Percentiles rank a stretch among this genome's conserved stretches.
Evolutionary conservation across 1,140 invertebrate genomes (phyloP).

Genomic region (Asbolus verrucosus): DNA sequence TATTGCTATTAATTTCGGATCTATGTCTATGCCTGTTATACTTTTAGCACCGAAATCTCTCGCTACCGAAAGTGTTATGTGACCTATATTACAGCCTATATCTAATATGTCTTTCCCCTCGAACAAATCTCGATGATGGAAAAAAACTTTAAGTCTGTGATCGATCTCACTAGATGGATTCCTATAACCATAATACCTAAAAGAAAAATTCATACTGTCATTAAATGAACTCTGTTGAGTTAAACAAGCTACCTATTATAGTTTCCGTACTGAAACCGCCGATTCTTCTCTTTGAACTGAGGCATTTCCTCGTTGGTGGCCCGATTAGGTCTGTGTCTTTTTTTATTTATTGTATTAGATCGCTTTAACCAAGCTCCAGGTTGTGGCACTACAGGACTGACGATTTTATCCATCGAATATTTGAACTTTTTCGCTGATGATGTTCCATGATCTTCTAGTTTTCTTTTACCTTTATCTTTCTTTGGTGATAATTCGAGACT

Average conservation of each 20-base stretch:
- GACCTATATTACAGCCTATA: slow-evolving; percentile 97
- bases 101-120: slow-evolving; percentile 92
- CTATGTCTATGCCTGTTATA: slow-evolving; percentile 96
- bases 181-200: slow-evolving; percentile 93
- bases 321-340: slow-evolving; percentile 58
- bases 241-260: slow-evolving; percentile 82
- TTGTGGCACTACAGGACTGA: slow-evolving; percentile 91
- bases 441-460: slow-evolving; percentile 55
- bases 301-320: slow-evolving; percentile 67
- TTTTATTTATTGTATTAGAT: slow-evolving; percentile 61
- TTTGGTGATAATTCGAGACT: slow-evolving; percentile 52
- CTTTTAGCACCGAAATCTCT: slow-evolving; percentile 85
- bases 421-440: slow-evolving; percentile 69
- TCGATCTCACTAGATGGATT: slow-evolving; percentile 86
- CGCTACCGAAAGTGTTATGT: slow-evolving; percentile 90
- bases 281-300: slow-evolving; percentile 80
- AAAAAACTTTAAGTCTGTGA: slow-evolving; percentile 83
- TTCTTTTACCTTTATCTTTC: slow-evolving; percentile 53
- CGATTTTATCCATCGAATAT: slow-evolving; percentile 86
- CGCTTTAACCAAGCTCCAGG: slow-evolving; percentile 80
- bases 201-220: slow-evolving; percentile 55
- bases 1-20: slow-evolving; percentile 85
- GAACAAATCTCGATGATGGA: slow-evolving; percentile 85
- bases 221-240: slow-evolving; percentile 25
- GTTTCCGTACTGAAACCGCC: slow-evolving; percentile 93